These are phyloP conservation scores for Typhlichthys subterraneus DNA, from an alignment of 2,797 vertebrate genomes.

Conservation along the genomic window DNA sequence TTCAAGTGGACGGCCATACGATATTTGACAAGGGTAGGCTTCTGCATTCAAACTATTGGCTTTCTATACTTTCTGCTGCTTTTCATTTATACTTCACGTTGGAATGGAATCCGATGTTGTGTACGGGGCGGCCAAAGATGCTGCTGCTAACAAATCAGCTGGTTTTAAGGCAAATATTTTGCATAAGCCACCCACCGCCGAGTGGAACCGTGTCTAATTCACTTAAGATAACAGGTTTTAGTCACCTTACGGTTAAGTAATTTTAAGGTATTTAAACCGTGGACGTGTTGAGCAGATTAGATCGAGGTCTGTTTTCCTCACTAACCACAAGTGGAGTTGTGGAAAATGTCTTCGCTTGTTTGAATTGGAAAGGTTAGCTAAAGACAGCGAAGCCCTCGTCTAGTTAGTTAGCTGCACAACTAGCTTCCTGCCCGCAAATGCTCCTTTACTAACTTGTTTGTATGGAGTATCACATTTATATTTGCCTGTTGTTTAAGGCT, in stretches of 20 bases:
- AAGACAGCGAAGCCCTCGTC: not conserved
- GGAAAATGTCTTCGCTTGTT: conserved; percentile 16
- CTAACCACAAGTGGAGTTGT: not conserved
- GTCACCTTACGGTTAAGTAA: not conserved
- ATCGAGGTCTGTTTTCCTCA: not conserved
- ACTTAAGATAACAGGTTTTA: not conserved
- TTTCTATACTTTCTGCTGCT: conserved; percentile 29
- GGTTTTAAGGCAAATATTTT: conserved; percentile 47
- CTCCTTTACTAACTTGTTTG: conserved; percentile 45
- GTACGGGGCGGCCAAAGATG: conserved; percentile 56
- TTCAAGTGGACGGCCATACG: conserved; percentile 66
- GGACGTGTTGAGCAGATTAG: not conserved
- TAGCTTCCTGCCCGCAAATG: conserved; percentile 28
- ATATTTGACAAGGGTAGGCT: conserved; percentile 77
- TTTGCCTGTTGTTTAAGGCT: conserved; percentile 34
- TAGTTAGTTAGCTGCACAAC: conserved; percentile 27
- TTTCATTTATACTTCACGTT: conserved; percentile 27
- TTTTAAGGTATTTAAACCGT: too few species aligned
- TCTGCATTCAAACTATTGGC: conserved; percentile 39
- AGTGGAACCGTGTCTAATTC: conserved; percentile 22
- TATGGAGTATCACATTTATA: conserved; percentile 31
- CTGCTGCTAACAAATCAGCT: conserved; percentile 47
- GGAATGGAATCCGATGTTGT: conserved; percentile 49
- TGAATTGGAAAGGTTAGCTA: conserved; percentile 24
- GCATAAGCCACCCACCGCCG: conserved; percentile 38